Evolutionary conservation across 2,888 invertebrate species (phyloP), one percentile per base, ranked within the genome.

Genomic region (Xestoiulus laeticollis): DNA sequence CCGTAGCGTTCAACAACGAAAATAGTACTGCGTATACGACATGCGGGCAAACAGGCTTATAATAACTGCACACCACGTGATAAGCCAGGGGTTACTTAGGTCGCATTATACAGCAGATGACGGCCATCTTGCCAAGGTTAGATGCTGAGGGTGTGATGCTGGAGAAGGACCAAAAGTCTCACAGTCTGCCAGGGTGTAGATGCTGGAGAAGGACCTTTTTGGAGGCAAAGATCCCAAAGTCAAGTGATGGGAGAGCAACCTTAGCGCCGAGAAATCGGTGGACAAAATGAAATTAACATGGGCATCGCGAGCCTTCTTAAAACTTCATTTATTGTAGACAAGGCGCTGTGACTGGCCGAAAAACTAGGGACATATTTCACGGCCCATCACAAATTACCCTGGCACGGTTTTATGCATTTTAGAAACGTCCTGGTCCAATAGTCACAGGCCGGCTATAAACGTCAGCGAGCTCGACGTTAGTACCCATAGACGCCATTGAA

Each of bases 351-450:
- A 84, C 33, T 84, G 84, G 84, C 84, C 84, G 43, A 68, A 68
- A 84, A 84, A 84, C 84, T 84, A 30, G 43, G 84, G 84, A 84
- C 84, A 84, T 84, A 84, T 84, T 84, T 84, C 84, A 84, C 84
- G 43, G 84, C 84, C 84, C 84, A 84, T 84, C 84, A 33, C 84
- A 33, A 84, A 84, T 84, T 84, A 84, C 84, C 84, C 84, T n/a
- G 10, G 38, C 84, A 48, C 48, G 22, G n/a, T 84, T 84, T 43
- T 84, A 84, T 84, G 84, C 84, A 84, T 43, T 84, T 84, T 43
- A 84, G 43, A 84, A 84, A 84, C 84, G 84, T 84, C 84, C 84
- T 84, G 84, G 84, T 84, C 84, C 84, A 84, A 84, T 84, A 84
- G 84, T 84, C 84, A 84, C 43, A 84, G 33, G 12, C 84, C 19